Base-by-base conservation (phyloP, 2,888 invertebrate species). In the Sisyra nigra region DNA sequence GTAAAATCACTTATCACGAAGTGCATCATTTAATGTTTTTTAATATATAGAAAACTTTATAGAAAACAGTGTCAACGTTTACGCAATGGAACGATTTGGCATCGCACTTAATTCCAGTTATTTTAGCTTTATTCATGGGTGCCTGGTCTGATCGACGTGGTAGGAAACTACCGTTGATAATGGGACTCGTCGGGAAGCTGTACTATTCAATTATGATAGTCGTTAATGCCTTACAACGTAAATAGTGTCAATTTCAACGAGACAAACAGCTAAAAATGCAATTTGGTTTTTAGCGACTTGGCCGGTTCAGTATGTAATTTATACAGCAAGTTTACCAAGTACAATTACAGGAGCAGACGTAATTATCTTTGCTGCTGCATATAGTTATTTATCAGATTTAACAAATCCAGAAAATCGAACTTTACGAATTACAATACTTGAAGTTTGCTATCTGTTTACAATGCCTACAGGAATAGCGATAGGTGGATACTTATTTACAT, bases 121-220 rank as follows among this genome's bases (percentile, higher is more conserved):
- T 85, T 2, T 59, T 88, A 31, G 84, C 86, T 0, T 68, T 87
- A 44, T 85, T 86, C 57, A 64, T 85, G 47, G 87, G 87, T 0
- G 74, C 86, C 1, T 87, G 86, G 71, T 85, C 84, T 44, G 87
- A 87, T 57, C 75, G 76, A 48, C 67, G 83, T 2, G 87, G 87
- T 1, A 81, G 64, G 41, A 87, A 87, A 57, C 58, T 78, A 31
- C 78, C 84, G 0, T 57, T 87, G 3, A 58, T 87, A 0, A 65
- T 82, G 31, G 87, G 86, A 0, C 60, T 87, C 6, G 44, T 69
- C 1, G 85, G 86, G 11, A 85, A 85, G 61, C 62, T 84, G 0
- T 72, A 76, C 50, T 86, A 81, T 55, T 85, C 85, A 0, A 51
- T 68, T 2, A 81, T 84, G 79, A 66, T 86, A 19, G 72, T 82